Base-by-base conservation (phyloP, 2,888 invertebrate species). In the Pocota personata region DNA sequence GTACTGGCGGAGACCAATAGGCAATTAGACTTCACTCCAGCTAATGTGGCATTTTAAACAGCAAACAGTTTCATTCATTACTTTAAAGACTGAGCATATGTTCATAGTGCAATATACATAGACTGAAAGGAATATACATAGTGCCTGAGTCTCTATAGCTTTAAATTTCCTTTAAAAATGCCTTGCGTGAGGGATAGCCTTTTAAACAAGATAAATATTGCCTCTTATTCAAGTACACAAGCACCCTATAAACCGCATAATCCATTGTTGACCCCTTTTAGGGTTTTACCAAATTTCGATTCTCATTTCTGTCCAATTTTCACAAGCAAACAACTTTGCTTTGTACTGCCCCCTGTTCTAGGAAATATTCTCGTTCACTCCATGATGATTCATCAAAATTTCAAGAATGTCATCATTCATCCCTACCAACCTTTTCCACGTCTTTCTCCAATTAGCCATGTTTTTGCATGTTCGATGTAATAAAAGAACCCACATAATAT, bases 401-500 rank as follows among this genome's bases (percentile, higher is more conserved):
- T 58, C 62, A 72, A 82, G 64, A 43, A 78, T 66, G 27, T 62
- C 66, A 82, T 58, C 71, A 62, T 35, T 24, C 60, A 24, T 43
- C 8, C 48, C 19, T 37, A 40, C n/a, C 48, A 62, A 8, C 46
- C 57, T 43, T 35, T 75, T 76, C 10, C 40, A 64, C 40, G 72
- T 66, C 60, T 55, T 73, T 67, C 60, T 62, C 86, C 66, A 82
- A 86, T 86, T 86, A 86, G 82, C 86, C 62, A 50, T 82, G 55
- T 27, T 77, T 71, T 82, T 72, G 40, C 67, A 69, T 80, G 55
- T 57, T 80, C 67, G 40, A 12, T 58, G 57, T 77, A 57, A 69
- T 46, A 75, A 69, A 35, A 57, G 57, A 58, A 24, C 14, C 35
- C 57, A 35, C 58, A 55, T 35, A 73, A 24, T 67, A 24, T 67